Evolutionary conservation across 2,888 invertebrate species (phyloP), one percentile per base, ranked within the genome.

Genomic region (Caenorhabditis uteleia): DNA sequence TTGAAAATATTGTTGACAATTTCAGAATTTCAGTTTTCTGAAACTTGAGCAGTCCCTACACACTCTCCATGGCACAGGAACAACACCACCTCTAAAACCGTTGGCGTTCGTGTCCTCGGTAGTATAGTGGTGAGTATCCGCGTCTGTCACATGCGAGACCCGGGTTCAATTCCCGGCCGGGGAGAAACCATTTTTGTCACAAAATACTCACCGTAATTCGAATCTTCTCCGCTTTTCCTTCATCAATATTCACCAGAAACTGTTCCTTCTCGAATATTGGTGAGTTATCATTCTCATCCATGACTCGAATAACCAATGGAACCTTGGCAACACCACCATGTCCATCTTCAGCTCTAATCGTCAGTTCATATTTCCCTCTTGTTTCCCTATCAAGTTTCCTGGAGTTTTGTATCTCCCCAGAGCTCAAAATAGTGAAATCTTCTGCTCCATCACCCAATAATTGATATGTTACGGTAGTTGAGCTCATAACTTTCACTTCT

Each of bases 241-340:
- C 73, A 31, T 65, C 66, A 7, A 70, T 43, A 5, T 29, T 51
- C 2, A 73, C 26, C 27, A 48, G 27, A 43, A 58, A 66, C 14
- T 54, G 39, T 3, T 55, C 54, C 23, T 62, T 61, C 33, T 71
- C 68, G 36, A 78, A 77, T 16, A 38, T 29, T 1, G 78, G 77
- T 0, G 68, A 42, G 34, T 78, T 77, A 40, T 78, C 77, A 54
- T 78, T 78, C 26, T 82, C 83, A 65, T 86, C 85, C 23, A 74
- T 70, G 4, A 86, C 80, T 36, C 34, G 44, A 5, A 70, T 56
- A 5, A 26, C 46, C 0, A 59, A 46, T 25, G 62, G 62, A 10
- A 43, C 26, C 36, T 66, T 69, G 2, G 65, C 40, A 16, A 50
- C 40, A 10, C 27, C 26, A 65, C 68, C 71, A 21, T 57, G 53